phyloP scores from a whole-genome alignment of 2,113 vertebrate genomes.

The Limanda limanda region DNA sequence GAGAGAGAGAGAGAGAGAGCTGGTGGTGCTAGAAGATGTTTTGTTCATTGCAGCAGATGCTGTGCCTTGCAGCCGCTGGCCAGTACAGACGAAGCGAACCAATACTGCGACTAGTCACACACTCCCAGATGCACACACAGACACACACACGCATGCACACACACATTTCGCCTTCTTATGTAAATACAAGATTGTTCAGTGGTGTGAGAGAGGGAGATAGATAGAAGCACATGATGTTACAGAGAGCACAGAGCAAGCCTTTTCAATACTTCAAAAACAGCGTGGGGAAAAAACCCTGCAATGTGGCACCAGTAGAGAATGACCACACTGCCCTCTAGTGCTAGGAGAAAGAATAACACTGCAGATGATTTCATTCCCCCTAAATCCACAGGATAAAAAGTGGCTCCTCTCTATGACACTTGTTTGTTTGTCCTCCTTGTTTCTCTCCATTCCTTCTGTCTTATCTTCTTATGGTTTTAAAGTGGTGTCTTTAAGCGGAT shows the following conservation, averaged over 20 bases:
- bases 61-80: conserved; percentile 33
- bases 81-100: conserved; percentile 30
- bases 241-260: conserved; percentile 43
- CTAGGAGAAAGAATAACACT: rapidly evolving
- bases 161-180: conserved; percentile 45
- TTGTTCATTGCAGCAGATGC: conserved; percentile 49
- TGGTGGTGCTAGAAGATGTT: conserved; percentile 38
- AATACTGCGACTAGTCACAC: conserved; percentile 23
- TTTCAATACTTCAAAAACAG: conserved; percentile 50
- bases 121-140: neutral
- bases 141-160: conserved; percentile 15
- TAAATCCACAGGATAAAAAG: conserved; percentile 12
- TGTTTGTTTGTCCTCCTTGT: neutral
- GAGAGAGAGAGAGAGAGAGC: conserved; percentile 1
- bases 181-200: conserved; percentile 63
- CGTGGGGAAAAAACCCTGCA: neutral
- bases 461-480: neutral
- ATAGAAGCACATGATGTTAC: conserved; percentile 54
- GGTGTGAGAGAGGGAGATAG: conserved; percentile 56
- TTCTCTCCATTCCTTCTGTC: neutral
- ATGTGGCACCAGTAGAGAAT: neutral
- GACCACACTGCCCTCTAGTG: conserved; percentile 66
- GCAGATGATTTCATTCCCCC: conserved; percentile 41
- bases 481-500: conserved; percentile 1
- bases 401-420: conserved; percentile 8